Evolutionary conservation across 2,113 vertebrate genomes (phyloP), one percentile per base, ranked within the genome.

Genomic region (Chaetodon trifascialis): DNA sequence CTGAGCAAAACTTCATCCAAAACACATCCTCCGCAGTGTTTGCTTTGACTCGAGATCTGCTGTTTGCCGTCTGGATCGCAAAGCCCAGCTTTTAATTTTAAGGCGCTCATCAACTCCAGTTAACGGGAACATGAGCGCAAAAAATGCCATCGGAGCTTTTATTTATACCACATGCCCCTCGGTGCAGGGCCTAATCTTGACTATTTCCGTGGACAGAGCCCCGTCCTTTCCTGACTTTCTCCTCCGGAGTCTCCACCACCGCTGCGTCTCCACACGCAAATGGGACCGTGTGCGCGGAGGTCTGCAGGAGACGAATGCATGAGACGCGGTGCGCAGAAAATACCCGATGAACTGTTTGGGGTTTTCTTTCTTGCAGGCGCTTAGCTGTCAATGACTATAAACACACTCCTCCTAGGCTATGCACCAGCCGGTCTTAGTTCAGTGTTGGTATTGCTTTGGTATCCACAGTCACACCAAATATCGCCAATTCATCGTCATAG

Each of bases 171-270:
- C 52, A 63, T 73, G 58, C 68, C 72, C 30, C 36, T 71, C 70
- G 64, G 84, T 73, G 76, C 71, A 40, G 89, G 85, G 91, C 91
- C 92, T 88, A 49, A 83, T 85, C 49, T 66, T 47, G 44, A 80
- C 51, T 81, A 36, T 82, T 84, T 54, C 82, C 72, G 60, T 59
- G 60, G 46, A 89, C 51, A 16, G 69, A 88, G 83, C 92, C 87
- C 66, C 82, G 89, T 93, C 62, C 78, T 93, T 90, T 93, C 91
- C 91, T 91, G 79, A 74, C 73, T 84, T 83, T 67, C 76, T 56
- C 15, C 82, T 92, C 79, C 83, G 65, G 54, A 62, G 82, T 78
- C 76, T 82, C 68, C 76, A 12, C 34, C 55, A 44, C 54, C 36
- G 70, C 79, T 73, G 59, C 46, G 78, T 82, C 71, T 88, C 73